Base-by-base conservation (phyloP, 2,888 invertebrate species). In the Eristalis pertinax region DNA sequence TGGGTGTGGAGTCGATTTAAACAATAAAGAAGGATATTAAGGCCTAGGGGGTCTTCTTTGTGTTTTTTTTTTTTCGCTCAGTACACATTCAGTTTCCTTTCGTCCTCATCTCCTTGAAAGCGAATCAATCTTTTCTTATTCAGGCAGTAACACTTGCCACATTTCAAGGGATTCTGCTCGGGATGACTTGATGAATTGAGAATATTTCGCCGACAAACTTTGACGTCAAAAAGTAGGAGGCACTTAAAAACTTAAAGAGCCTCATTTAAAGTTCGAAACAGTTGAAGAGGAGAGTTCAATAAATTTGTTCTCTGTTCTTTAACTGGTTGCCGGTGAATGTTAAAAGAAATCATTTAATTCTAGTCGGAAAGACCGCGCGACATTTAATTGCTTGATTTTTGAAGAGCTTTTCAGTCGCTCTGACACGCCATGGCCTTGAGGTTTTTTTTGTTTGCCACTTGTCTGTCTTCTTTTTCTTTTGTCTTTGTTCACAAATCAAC, bases 161-260 rank as follows among this genome's bases (percentile, higher is more conserved):
- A 58, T 43, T 74, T 64, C 74, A 79, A 74, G 64, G 69, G 84
- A 69, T 60, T 64, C 70, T 75, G 73, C 69, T 64, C 8, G 19
- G n/a, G 32, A 32, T 41, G 60, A 32, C n/a, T 32, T 32, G 67
- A 67, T 70, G 70, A 62, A 76, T 76, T 63, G 41, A 62, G 68
- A 50, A 50, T 50, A 62, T 4, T 0, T 50, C 5, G 3, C 4
- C 8, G n/a, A n/a, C n/a, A 26, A 26, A 26, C 26, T 26, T 26
- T 26, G 26, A 26, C 26, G 26, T 26, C 26, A 26, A 10, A 10
- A 32, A 7, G 4, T 38, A 1, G 35, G 11, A 1, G 8, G 1
- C 35, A 38, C 35, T 38, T 38, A 38, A 38, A 38, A 10, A 10
- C 26, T 26, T 26, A 29, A 29, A n/a, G 26, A 11, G 62, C 0